Evolutionary conservation across 2,797 vertebrate genomes (phyloP).

Genomic region (Diceros bicornis): DNA sequence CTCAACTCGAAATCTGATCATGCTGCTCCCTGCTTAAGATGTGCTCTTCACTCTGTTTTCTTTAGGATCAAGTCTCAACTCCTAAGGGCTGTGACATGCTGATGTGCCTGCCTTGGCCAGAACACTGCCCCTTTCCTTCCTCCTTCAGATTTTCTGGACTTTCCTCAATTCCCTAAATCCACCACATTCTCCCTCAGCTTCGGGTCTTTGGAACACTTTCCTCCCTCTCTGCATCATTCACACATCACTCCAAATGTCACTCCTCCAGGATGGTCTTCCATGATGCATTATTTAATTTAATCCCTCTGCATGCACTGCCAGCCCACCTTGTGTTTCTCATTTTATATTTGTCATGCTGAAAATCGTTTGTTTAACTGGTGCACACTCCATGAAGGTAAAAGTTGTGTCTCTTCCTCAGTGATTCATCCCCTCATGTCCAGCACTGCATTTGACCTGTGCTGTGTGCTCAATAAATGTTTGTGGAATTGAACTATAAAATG

Average conservation of each 20-base stretch:
- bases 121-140: not conserved
- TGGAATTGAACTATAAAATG: not conserved
- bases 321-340: not conserved
- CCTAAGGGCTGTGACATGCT: not conserved
- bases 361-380: not conserved
- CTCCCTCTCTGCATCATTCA: not conserved
- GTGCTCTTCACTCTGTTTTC: too few species aligned
- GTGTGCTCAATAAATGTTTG: not conserved
- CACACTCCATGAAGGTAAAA: not conserved
- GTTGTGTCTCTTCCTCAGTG: not conserved
- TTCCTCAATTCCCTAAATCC: not conserved
- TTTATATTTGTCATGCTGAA: not conserved
- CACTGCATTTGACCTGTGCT: not conserved
- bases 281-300: not conserved
- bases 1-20: too few species aligned
- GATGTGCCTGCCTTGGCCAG: not conserved
- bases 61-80: not conserved
- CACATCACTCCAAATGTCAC: not conserved
- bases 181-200: not conserved
- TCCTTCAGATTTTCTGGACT: not conserved
- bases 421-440: not conserved
- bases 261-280: not conserved
- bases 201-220: not conserved
- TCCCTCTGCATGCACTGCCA: too few species aligned
- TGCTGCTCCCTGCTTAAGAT: not conserved